These are phyloP conservation scores for Sylvicapra grimmia DNA, from an alignment of 2,113 vertebrate genomes.

Conservation along the genomic window DNA sequence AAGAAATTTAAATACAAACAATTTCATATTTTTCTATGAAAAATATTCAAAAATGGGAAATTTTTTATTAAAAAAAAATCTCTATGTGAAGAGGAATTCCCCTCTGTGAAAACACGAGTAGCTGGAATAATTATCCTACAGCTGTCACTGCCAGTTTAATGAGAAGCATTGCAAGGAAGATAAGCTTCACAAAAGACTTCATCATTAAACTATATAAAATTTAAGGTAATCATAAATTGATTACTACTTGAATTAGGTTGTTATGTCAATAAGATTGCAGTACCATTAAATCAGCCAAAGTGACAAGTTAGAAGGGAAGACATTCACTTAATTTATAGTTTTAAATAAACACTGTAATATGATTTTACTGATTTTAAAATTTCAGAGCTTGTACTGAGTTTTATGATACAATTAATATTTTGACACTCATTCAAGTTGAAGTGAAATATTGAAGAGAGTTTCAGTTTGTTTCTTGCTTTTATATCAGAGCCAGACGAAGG, in stretches of 20 bases:
- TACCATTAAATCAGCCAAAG: neutral
- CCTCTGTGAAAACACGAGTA: neutral
- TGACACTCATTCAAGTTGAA: neutral
- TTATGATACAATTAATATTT: neutral
- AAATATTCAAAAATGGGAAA: neutral
- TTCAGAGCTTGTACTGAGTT: neutral
- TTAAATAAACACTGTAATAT: neutral
- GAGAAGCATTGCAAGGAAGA: neutral
- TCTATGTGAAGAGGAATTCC: neutral
- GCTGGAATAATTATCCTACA: neutral
- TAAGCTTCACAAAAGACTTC: neutral
- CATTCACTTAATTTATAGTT: neutral
- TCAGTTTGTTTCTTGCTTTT: neutral
- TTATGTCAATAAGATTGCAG: neutral
- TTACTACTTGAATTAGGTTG: neutral
- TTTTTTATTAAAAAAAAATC: neutral
- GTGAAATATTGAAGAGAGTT: neutral
- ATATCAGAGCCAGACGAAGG: neutral
- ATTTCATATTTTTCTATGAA: neutral
- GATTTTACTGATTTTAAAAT: neutral
- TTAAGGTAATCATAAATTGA: neutral
- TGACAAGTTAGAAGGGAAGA: neutral
- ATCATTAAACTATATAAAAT: neutral
- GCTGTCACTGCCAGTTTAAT: neutral
- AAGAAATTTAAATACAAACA: neutral